Base-by-base conservation (phyloP, 2,888 invertebrate genomes). In the Litoditis marina region DNA sequence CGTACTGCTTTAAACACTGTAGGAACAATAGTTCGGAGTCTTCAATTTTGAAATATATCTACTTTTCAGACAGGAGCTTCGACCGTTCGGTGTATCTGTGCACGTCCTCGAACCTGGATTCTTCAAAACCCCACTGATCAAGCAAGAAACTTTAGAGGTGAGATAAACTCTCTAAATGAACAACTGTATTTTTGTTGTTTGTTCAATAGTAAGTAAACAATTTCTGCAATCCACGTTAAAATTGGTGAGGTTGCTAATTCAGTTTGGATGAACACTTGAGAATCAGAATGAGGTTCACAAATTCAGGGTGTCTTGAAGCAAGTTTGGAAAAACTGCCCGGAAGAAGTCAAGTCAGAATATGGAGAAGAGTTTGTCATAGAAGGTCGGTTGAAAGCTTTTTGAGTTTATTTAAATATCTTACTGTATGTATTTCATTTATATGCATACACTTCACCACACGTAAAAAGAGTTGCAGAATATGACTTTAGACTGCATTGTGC, bases 51-150 rank as follows among this genome's bases (percentile, higher is more conserved):
- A 5, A 8, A 22, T 3, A 44, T 3, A 44, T 22, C 25, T 7
- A 5, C 19, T 30, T 55, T 75, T 60, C 50, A 71, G 79, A 19
- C 69, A 73, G 46, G 81, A 81, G 57, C 55, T 79, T 8, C 62
- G 67, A 11, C 69, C 66, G 19, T 81, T 76, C 52, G 81, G 80
- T 13, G 74, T 81, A 1, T 62, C 69, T 2, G 81, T 82, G 6
- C 67, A 70, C 58, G 67, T 78, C 53, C 60, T 81, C 19, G 81
- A 82, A 55, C 81, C 81, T 0, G 82, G 82, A 36, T 81, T 78
- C 68, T 78, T 81, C 68, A 60, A 71, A 34, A 81, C 81, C 6
- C 71, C 75, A 6, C 36, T 77, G 19, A 73, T 69, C 11, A 62
- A 69, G 44, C 46, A 60, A 8, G 54, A 61, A 47, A 66, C 63